Evolutionary conservation across 2,888 invertebrate genomes (phyloP).

Genomic region (Tridacna crocea): DNA sequence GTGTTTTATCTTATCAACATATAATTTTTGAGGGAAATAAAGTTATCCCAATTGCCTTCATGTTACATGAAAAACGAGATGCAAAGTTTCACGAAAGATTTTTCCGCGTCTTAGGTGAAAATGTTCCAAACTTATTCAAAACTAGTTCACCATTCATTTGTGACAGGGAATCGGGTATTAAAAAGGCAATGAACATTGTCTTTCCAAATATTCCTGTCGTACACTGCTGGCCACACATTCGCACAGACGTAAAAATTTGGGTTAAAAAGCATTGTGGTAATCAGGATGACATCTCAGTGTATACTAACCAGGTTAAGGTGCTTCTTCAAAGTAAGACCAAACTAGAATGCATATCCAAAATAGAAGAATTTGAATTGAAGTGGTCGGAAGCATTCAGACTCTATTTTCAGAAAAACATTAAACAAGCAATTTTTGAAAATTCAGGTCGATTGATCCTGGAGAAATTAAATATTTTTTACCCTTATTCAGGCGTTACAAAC

Average conservation of each 20-base stretch:
- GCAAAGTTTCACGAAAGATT: conserved; percentile 32
- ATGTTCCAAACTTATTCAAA: conserved; percentile 27
- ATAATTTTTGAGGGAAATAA: conserved; percentile 18
- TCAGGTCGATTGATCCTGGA: conserved; percentile 32
- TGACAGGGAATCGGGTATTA: conserved; percentile 35
- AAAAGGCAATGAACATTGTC: conserved; percentile 12
- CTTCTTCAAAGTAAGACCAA: too few species aligned
- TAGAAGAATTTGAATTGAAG: conserved; percentile 5
- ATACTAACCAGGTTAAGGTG: too few species aligned
- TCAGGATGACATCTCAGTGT: too few species aligned
- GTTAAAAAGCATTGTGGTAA: too few species aligned
- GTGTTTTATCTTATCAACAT: conserved; percentile 29
- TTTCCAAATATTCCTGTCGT: too few species aligned
- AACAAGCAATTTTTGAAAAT: conserved; percentile 7
- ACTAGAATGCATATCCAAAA: too few species aligned
- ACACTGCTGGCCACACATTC: too few species aligned
- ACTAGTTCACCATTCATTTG: conserved; percentile 24
- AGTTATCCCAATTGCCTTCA: conserved; percentile 28
- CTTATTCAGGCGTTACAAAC: conserved; percentile 24
- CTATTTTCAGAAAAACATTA: conserved; percentile 14
- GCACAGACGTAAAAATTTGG: too few species aligned
- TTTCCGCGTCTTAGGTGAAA: conserved; percentile 19
- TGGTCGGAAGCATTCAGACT: conserved; percentile 25
- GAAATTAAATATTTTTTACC: conserved; percentile 17
- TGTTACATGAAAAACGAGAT: conserved; percentile 34